Evolutionary conservation across 2,113 vertebrate genomes (phyloP).

Genomic region (Condylura cristata): DNA sequence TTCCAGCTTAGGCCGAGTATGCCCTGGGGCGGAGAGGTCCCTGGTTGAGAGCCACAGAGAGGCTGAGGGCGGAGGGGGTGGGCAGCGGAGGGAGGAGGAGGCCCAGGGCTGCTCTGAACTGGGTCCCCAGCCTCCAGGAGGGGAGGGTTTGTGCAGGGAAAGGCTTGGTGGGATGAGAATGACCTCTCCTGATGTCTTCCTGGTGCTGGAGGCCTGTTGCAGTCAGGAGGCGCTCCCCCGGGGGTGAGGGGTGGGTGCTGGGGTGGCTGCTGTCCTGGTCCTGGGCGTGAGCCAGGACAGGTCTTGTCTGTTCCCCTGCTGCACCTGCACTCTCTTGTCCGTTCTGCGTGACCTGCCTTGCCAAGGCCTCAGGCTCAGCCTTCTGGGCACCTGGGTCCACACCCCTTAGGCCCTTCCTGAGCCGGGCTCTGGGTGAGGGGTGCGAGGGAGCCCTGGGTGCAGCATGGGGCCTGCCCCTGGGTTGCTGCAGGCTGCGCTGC

Average conservation of each 20-base stretch:
- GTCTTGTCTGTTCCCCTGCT: neutral
- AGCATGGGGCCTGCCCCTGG: rapidly evolving
- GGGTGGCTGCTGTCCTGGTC: rapidly evolving
- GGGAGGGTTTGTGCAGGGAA: neutral
- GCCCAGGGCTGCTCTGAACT: no score
- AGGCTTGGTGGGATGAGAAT: neutral
- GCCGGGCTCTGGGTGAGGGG: neutral
- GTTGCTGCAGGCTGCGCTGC: rapidly evolving
- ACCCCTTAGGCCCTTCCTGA: neutral
- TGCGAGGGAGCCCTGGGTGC: no score
- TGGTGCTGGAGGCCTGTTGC: rapidly evolving
- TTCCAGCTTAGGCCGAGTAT: neutral
- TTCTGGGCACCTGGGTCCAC: rapidly evolving
- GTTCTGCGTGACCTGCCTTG: rapidly evolving
- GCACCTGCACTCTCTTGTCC: no score
- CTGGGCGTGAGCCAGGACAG: rapidly evolving
- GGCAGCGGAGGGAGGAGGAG: no score
- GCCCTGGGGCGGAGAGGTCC: neutral
- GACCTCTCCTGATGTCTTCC: neutral
- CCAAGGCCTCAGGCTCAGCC: neutral
- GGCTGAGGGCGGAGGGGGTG: no score
- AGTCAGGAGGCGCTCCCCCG: no score
- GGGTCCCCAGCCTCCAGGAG: no score
- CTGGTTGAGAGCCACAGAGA: neutral
- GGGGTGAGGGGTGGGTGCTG: no score